These are phyloP conservation scores for Esox masquinongy DNA, from an alignment of 2,797 vertebrate species.

Conservation along the genomic window DNA sequence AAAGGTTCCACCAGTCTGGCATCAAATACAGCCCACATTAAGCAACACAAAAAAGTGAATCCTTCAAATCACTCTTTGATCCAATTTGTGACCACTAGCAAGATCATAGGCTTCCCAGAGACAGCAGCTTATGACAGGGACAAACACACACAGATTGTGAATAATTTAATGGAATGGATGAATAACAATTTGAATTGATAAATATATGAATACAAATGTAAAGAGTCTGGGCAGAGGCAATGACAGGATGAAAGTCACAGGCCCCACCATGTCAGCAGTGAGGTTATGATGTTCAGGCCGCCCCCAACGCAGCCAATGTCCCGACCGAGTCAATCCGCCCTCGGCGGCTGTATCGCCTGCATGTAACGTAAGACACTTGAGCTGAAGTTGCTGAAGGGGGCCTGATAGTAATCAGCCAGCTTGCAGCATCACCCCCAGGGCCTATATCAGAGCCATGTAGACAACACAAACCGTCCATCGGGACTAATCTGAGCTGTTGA, in stretches of 20 bases:
- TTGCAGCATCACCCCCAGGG: slow-evolving; percentile 43
- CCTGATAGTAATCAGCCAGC: slow-evolving; percentile 33
- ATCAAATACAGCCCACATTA: slow-evolving; percentile 23
- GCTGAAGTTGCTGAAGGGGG: slow-evolving; percentile 9
- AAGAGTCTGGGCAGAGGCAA: slow-evolving; percentile 8
- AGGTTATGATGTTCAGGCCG: too few species aligned
- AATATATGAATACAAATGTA: slow-evolving; percentile 26
- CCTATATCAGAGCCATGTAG: slow-evolving; percentile 57
- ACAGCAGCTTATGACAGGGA: background rate
- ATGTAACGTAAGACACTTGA: slow-evolving; percentile 12
- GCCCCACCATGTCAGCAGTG: slow-evolving; percentile 39
- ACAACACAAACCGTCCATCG: slow-evolving; percentile 61
- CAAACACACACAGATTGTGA: slow-evolving; percentile 1
- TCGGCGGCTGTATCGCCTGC: background rate
- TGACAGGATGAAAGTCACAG: background rate
- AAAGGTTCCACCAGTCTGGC: background rate
- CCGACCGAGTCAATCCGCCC: background rate
- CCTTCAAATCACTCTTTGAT: slow-evolving; percentile 43
- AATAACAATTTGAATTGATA: slow-evolving; percentile 16
- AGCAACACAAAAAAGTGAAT: slow-evolving; percentile 45
- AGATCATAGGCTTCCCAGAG: slow-evolving; percentile 13
- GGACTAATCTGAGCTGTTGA: slow-evolving; percentile 44
- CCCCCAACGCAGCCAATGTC: background rate
- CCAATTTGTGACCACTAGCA: slow-evolving; percentile 28
- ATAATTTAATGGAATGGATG: slow-evolving; percentile 20